These are phyloP conservation scores for Chionomys nivalis DNA, from an alignment of 2,113 vertebrate species.

Conservation along the genomic window DNA sequence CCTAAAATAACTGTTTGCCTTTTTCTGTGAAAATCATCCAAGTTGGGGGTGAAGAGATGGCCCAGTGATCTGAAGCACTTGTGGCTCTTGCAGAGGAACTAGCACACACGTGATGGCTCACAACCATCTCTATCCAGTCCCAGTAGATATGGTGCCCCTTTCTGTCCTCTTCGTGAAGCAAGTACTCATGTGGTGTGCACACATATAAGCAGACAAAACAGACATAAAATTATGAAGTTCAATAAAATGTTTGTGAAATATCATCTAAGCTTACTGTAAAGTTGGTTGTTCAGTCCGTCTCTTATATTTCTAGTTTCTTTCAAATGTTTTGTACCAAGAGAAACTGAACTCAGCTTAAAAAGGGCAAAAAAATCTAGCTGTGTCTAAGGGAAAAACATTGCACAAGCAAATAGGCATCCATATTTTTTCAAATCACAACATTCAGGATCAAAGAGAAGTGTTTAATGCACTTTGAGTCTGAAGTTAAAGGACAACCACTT, in stretches of 20 bases:
- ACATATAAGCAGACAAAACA: not conserved
- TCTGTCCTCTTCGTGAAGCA: not conserved
- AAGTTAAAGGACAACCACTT: slow-evolving; percentile 11
- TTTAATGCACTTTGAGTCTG: not conserved
- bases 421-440: not conserved
- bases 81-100: not conserved
- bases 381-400: not conserved
- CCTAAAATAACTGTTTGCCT: not conserved
- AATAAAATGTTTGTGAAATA: not conserved
- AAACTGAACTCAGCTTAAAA: slow-evolving; percentile 8
- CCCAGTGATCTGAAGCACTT: not conserved
- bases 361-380: not conserved
- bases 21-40: slow-evolving; percentile 35
- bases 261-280: slow-evolving; percentile 29
- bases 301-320: slow-evolving; percentile 23
- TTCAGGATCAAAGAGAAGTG: not conserved
- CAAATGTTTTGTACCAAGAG: slow-evolving; percentile 26
- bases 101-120: not conserved
- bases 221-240: not conserved
- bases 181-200: not conserved
- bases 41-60: too few relatives aligned
- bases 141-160: not conserved
- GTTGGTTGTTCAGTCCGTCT: not conserved
- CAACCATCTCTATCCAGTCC: not conserved
- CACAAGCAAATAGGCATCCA: not conserved